Conservation (phyloP, 1,140 invertebrate species). For the Ruditapes philippinarum region DNA sequence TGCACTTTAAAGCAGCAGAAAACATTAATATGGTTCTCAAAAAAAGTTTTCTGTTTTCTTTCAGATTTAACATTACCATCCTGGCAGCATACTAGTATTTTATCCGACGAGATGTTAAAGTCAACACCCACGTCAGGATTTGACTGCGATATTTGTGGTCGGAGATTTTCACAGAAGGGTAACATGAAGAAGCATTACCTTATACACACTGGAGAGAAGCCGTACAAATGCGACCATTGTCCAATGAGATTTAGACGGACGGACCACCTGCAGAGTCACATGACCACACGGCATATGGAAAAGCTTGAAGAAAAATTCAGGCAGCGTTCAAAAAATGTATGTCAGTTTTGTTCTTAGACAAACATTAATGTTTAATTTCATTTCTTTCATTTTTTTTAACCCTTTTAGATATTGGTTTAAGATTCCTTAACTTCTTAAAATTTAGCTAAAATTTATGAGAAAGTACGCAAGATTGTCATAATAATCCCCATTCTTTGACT, state of each 20-base stretch:
- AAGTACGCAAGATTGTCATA: no score
- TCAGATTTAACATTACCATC: neutral
- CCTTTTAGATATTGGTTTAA: no score
- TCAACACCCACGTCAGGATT: neutral
- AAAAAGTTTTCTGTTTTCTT: neutral
- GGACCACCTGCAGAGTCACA: constrained; percentile 7
- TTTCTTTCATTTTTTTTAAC: no score
- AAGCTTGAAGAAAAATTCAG: neutral
- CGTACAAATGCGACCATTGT: constrained; percentile 11
- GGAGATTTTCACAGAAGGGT: neutral
- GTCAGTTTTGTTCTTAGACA: no score
- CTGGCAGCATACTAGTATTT: neutral
- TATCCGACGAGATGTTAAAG: no score
- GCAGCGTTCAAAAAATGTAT: neutral
- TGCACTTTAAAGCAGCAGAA: no score
- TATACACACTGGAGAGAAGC: constrained; percentile 21
- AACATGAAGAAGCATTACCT: constrained; percentile 21
- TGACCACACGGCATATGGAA: neutral
- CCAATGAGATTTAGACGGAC: neutral
- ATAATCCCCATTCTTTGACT: no score
- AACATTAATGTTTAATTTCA: no score
- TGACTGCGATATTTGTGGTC: neutral
- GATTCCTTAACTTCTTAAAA: no score
- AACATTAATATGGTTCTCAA: no score
- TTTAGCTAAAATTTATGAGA: no score